Evolutionary conservation across 2,113 vertebrate genomes (phyloP), one percentile per base, ranked within the genome.

Genomic region (Lepisosteus osseus): DNA sequence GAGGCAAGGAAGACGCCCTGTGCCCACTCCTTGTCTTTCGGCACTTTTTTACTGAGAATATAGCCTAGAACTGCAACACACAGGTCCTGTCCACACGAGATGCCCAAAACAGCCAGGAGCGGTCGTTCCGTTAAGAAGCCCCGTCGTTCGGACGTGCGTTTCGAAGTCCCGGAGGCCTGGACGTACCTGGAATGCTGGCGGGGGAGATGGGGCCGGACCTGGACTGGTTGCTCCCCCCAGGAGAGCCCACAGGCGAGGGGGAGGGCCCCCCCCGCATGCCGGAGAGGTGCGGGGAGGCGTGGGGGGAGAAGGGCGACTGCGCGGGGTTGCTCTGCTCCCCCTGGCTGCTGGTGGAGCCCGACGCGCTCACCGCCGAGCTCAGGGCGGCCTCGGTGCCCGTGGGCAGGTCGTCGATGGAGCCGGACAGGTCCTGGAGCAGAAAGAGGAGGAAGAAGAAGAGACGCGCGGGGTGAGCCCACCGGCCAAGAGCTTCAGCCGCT

Each of bases 401-500:
- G 76, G 96, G 96, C 82, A 98, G 93, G 88, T 98, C 96, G 0
- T 98, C 96, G 72, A 98, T 98, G 65, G 96, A 95, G 85, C 96
- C 96, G 75, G 96, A 98, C 81, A 98, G 91, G 87, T 98, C 96
- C 96, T 98, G 88, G 75, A 82, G 59, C 15, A 54, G 45, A 47
- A 54, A 43, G 67, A 63, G 43, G 40, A 54, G 15, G 57, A 67
- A 63, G 59, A 63, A 59, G 66, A 54, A 6, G 43, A 70, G 65
- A 62, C 7, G 15, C 45, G 15, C 29, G 5, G 47, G 5, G 5
- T 51, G 5, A 51, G 47, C 13, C 44, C 8, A n/a, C 44, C 8
- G 13, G 12, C 12, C 44, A 66, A 14, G 14, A 14, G 5, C 29
- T 40, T 64, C 59, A 62, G 4, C 71, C n/a, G 41, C 41, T 11